These are phyloP conservation scores for Cygnus olor DNA, from an alignment of 2,797 vertebrate genomes.

Conservation along the genomic window DNA sequence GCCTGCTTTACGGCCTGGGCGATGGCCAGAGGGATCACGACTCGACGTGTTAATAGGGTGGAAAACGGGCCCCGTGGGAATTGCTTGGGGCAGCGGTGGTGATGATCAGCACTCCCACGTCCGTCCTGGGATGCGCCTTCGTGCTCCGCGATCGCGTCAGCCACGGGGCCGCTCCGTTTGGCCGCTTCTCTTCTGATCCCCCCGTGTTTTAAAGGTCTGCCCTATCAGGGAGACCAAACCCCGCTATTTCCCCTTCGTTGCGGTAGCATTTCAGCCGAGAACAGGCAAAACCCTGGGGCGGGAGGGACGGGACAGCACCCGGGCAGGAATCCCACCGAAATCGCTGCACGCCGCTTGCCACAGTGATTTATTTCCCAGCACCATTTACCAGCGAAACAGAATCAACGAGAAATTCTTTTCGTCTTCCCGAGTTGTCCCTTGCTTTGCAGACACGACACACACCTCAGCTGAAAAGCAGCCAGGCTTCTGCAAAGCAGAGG, in stretches of 20 bases:
- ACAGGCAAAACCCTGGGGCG: accelerated
- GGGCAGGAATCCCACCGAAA: background rate
- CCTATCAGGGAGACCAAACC: background rate
- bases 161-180: background rate
- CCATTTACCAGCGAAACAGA: background rate
- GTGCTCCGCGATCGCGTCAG: background rate
- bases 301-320: background rate
- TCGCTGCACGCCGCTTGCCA: background rate
- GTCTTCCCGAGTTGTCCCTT: accelerated
- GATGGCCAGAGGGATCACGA: background rate
- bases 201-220: accelerated
- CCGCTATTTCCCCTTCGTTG: accelerated
- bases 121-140: background rate
- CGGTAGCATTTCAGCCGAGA: background rate
- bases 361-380: accelerated
- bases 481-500: background rate
- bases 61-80: background rate
- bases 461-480: background rate
- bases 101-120: background rate
- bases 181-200: background rate
- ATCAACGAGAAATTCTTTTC: accelerated
- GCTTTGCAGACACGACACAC: background rate
- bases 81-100: background rate
- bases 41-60: background rate
- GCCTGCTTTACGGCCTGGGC: background rate